These are phyloP conservation scores for Crotalus horridus DNA, from an alignment of 2,113 vertebrate genomes.

Conservation along the genomic window DNA sequence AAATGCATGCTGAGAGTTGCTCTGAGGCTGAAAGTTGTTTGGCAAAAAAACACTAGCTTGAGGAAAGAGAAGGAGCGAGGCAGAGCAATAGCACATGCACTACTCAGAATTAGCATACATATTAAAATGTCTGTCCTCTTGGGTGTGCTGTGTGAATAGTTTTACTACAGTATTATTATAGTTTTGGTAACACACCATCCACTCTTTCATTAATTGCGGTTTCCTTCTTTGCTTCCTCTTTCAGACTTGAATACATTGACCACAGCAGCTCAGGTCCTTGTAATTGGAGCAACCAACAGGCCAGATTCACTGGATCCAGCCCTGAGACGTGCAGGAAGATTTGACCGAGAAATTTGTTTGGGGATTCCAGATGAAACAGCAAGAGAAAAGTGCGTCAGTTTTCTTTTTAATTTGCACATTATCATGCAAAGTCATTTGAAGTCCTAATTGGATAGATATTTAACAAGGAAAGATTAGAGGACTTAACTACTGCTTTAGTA, in stretches of 20 bases:
- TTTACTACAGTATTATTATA: not conserved
- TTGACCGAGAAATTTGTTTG: constrained; percentile 92
- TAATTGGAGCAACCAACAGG: constrained; percentile 95
- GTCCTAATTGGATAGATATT: not conserved
- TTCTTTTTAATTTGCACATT: not conserved
- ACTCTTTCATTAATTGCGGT: not conserved
- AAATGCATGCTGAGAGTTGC: not conserved
- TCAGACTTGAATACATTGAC: constrained; percentile 83
- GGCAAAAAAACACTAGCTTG: no score
- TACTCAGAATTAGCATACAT: not conserved
- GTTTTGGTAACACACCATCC: not conserved
- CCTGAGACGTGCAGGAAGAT: constrained; percentile 89
- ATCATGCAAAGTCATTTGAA: not conserved
- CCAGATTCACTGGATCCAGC: constrained; percentile 93
- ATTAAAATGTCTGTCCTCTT: not conserved
- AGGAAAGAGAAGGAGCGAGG: no score
- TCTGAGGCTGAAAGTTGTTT: not conserved
- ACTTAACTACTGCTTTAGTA: not conserved
- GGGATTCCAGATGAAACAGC: constrained; percentile 91
- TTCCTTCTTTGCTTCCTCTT: constrained; percentile 27
- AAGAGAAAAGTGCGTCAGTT: constrained; percentile 78
- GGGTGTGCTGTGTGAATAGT: not conserved
- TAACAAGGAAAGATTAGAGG: not conserved
- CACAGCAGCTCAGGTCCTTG: constrained; percentile 79
- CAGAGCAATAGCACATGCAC: not conserved